Base-by-base conservation (phyloP, 2,888 invertebrate genomes). In the Pristionchus arcanus region DNA sequence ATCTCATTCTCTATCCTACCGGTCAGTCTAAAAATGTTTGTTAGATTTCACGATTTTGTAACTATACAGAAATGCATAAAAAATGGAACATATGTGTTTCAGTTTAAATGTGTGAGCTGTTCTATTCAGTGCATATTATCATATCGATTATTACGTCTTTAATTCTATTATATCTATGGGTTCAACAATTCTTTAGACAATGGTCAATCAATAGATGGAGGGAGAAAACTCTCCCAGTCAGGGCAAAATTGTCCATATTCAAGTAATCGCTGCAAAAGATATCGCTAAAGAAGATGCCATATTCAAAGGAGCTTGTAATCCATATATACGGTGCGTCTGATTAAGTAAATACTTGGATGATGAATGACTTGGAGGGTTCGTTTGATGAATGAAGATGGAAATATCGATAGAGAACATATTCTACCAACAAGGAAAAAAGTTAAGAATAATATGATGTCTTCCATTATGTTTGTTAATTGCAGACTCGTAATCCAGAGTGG, bases 401-500 rank as follows among this genome's bases (percentile, higher is more conserved):
- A n/a, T 16, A n/a, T 87, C 34, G 31, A 25, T 28, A 15, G 53
- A 31, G 87, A 87, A 31, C 34, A 71, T 11, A 21, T 87, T 28
- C 87, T 87, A 3, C 71, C 68, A 11, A 71, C 71, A n/a, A 55
- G 37, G 59, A 87, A 71, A 31, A 42, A 28, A 28, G 87, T 87
- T n/a, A 53, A 2, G 68, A 28, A 11, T 5, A 19, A 15, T 53
- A 25, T 19, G 2, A 21, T 53, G 2, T 42, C 53, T 68, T 16
- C 42, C 25, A 63, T 66, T 7, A 5, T 37, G n/a, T 19, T 25
- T 37, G 0, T 55, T 16, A 11, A 66, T 87, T 87, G 16, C 21
- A 87, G 71, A 71, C 42, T 49, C 68, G 71, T 13, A 87, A 87
- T 87, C 87, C 87, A 28, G 49, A 53, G 19, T 87, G 87, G 87